Evolutionary conservation across 1,140 invertebrate genomes (phyloP).

Genomic region (Oryzaephilus surinamensis): DNA sequence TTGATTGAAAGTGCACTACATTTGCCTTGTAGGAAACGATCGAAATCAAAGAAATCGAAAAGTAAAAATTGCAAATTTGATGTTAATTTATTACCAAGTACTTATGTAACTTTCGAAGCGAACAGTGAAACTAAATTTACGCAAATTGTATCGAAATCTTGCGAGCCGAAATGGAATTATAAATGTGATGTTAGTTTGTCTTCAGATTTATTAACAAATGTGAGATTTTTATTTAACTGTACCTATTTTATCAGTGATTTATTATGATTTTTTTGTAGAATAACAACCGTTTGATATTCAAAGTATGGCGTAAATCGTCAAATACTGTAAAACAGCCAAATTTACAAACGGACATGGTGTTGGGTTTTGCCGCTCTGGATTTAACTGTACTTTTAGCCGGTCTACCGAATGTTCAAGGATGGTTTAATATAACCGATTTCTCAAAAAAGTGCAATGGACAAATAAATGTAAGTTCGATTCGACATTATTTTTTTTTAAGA

Average conservation of each 20-base stretch:
- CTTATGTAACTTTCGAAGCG: constrained; percentile 49
- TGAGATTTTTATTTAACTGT: constrained; percentile 28
- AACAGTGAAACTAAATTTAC: constrained; percentile 36
- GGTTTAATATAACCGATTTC: constrained; percentile 53
- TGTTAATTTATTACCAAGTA: constrained; percentile 37
- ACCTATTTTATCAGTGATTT: background rate
- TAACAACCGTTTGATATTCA: constrained; percentile 47
- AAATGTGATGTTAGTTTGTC: constrained; percentile 42
- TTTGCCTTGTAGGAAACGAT: constrained; percentile 40
- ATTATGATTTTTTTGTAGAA: constrained; percentile 36
- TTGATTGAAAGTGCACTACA: constrained; percentile 46
- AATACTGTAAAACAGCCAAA: constrained; percentile 33
- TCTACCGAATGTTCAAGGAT: constrained; percentile 43
- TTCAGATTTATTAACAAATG: constrained; percentile 43
- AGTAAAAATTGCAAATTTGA: constrained; percentile 19
- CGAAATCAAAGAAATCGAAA: constrained; percentile 25
- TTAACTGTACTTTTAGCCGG: constrained; percentile 42
- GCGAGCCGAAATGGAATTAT: constrained; percentile 46
- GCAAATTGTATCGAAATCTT: constrained; percentile 40
- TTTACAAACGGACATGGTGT: constrained; percentile 41
- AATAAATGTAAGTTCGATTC: constrained; percentile 40
- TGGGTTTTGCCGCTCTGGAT: constrained; percentile 50
- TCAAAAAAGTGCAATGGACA: constrained; percentile 49
- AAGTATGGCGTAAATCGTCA: constrained; percentile 45
- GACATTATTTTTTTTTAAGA: constrained; percentile 2